Evolutionary conservation across 1,140 invertebrate species (phyloP), one percentile per base, ranked within the genome.

Genomic region (Trichoplusia ni): DNA sequence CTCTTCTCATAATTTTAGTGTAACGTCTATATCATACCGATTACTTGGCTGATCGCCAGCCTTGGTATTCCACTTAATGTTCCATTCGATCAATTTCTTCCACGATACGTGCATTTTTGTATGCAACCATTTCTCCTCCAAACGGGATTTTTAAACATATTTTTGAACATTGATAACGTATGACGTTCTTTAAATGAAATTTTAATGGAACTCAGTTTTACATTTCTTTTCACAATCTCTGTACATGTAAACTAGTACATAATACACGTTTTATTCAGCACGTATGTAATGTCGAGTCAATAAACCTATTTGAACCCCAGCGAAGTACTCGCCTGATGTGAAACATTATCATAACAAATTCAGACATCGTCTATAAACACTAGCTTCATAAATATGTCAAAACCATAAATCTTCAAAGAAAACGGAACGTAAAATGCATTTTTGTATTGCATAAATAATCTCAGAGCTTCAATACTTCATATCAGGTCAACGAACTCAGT

Each of bases 401-500:
- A 7, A 11, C 1, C 23, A 13, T 56, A 56, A 56, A 42, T 56
- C 37, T 40, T 27, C 35, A 29, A 42, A 42, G 14, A 42, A 56
- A 40, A 56, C 35, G 21, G 18, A 19, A 53, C 18, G 13, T 21
- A 6, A 54, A 58, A 31, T 58, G 38, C 54, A 58, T 42, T 42
- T 44, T 44, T 29, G 16, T 33, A 11, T 58, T 58, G 54, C 54
- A 58, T 58, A 42, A 58, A 58, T 58, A 42, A 58, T 44, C 38
- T 42, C 54, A 44, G 31, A 44, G 38, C 25, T 25, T 38, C 19
- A 21, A 59, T 46, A 38, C 42, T 18, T 64, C 23, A 58, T 51
- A 51, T 31, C 33, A 42, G 63, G 44, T 65, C 63, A 65, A 65
- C 53, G 63, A 23, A 44, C 63, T 51, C 53, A 5, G 25, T 14